Evolutionary conservation across 2,113 vertebrate genomes (phyloP).

Genomic region (Gymnorhina tibicen): DNA sequence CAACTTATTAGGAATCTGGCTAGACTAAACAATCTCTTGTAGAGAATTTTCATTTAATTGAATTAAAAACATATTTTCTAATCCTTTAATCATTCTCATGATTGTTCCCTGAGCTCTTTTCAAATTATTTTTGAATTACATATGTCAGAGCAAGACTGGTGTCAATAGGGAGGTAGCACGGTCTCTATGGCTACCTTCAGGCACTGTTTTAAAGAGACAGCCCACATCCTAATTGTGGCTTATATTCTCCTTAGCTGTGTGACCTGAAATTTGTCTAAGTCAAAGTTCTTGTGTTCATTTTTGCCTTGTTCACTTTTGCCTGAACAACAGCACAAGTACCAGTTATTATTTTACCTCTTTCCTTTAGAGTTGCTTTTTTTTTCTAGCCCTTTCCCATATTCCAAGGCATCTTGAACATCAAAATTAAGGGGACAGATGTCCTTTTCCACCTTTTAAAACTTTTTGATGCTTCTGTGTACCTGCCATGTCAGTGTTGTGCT

Average conservation of each 20-base stretch:
- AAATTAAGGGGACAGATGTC: not conserved
- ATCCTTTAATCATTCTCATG: not conserved
- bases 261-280: not conserved
- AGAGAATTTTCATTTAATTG: conserved; percentile 10
- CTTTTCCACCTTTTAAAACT: not conserved
- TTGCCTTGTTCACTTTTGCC: not conserved
- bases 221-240: not conserved
- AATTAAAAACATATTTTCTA: conserved; percentile 23
- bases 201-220: not conserved
- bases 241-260: not conserved
- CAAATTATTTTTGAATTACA: not conserved
- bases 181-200: not conserved
- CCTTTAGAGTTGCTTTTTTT: not conserved
- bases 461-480: not conserved
- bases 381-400: not conserved
- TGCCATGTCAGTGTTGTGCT: not conserved
- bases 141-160: not conserved
- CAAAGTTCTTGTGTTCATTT: not conserved
- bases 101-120: conserved; percentile 2
- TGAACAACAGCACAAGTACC: not conserved
- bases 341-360: not conserved
- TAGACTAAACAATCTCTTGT: not conserved
- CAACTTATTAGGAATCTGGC: not conserved
- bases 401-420: not conserved
- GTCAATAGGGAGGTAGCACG: rapidly evolving